These are phyloP conservation scores for Tetanocera ferruginea DNA, from an alignment of 2,888 invertebrate species.

Conservation along the genomic window DNA sequence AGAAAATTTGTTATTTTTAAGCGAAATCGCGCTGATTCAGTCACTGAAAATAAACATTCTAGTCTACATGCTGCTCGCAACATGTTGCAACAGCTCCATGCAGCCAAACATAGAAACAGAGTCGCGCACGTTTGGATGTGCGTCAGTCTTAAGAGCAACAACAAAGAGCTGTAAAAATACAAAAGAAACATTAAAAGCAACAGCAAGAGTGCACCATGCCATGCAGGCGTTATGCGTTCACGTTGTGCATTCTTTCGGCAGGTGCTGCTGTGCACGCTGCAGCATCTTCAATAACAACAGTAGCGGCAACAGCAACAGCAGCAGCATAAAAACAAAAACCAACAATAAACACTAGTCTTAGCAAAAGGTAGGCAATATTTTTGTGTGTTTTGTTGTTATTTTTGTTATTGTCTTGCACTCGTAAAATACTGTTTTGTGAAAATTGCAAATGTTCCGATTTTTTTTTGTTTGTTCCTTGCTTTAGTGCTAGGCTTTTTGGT, in stretches of 20 bases:
- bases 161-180: neutral
- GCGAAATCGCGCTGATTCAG: no score
- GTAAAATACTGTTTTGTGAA: conserved; percentile 22
- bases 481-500: neutral
- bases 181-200: neutral
- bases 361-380: neutral
- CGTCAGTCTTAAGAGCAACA: neutral
- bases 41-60: no score
- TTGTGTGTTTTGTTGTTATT: conserved; percentile 10
- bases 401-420: conserved; percentile 3
- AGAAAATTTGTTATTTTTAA: no score
- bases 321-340: neutral
- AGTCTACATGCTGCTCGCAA: no score
- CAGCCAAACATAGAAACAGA: neutral
- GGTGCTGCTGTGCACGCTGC: conserved; percentile 15
- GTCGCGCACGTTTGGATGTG: neutral
- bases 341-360: neutral
- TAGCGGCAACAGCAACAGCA: neutral
- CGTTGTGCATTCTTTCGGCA: conserved; percentile 10
- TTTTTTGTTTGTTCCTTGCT: neutral
- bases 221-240: conserved; percentile 9
- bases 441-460: conserved; percentile 15
- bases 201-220: neutral
- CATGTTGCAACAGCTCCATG: no score
- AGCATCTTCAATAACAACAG: neutral